Evolutionary conservation across 1,140 invertebrate genomes (phyloP).

Genomic region (Probaryconus sp.): DNA sequence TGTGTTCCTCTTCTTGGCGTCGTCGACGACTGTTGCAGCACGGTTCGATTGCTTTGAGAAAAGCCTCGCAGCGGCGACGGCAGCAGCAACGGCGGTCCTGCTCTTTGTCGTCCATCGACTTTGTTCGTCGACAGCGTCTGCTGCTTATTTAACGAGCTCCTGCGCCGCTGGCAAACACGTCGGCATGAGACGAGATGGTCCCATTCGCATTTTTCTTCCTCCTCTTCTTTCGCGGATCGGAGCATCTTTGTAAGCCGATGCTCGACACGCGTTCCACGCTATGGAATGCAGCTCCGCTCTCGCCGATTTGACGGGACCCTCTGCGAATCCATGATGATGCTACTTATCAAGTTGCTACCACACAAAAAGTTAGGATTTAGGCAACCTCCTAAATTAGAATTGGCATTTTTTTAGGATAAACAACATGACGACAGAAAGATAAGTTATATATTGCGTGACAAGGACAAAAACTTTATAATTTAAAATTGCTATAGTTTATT

Average conservation of each 20-base stretch:
- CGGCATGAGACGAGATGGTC: slow-evolving; percentile 55
- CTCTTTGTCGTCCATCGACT: slow-evolving; percentile 60
- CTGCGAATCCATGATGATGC: slow-evolving; percentile 12
- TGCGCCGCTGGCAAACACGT: slow-evolving; percentile 55
- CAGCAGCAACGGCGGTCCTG: slow-evolving; percentile 52
- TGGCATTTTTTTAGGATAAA: too few species aligned
- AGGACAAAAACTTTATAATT: too few species aligned
- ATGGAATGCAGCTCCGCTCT: slow-evolving; percentile 29
- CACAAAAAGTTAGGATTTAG: neutral
- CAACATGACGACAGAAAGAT: too few species aligned
- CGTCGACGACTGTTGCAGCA: slow-evolving; percentile 37
- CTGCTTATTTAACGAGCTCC: slow-evolving; percentile 61
- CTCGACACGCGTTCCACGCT: slow-evolving; percentile 47
- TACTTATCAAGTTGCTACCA: neutral
- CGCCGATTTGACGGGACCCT: slow-evolving; percentile 29
- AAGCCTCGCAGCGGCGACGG: slow-evolving; percentile 49
- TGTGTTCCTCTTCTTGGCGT: slow-evolving; percentile 31
- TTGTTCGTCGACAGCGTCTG: slow-evolving; percentile 55
- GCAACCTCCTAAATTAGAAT: too few species aligned
- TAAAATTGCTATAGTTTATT: too few species aligned
- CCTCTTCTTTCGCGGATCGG: slow-evolving; percentile 56
- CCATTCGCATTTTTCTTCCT: slow-evolving; percentile 57
- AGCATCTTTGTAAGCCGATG: slow-evolving; percentile 60
- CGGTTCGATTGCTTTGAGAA: slow-evolving; percentile 47
- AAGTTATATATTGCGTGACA: too few species aligned